phyloP scores from a whole-genome alignment of 2,113 vertebrate genomes.

The Tyrannus savana region DNA sequence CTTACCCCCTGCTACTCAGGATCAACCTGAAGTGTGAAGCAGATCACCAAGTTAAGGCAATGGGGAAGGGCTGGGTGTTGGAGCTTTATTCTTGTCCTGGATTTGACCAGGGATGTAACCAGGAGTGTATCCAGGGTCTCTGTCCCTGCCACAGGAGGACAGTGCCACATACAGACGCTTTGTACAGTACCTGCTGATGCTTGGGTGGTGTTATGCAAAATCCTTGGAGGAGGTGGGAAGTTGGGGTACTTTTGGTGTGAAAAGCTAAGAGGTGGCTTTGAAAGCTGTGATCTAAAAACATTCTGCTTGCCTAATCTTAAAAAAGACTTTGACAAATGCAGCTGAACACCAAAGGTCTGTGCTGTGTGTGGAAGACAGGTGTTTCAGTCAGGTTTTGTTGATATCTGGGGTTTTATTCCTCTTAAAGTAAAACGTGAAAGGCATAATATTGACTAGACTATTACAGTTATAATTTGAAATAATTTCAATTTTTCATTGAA shows the following conservation, averaged over 20 bases:
- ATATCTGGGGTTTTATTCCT: not conserved
- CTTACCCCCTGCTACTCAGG: not conserved
- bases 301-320: not conserved
- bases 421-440: not conserved
- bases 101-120: not conserved
- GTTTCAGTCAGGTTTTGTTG: not conserved
- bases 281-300: not conserved
- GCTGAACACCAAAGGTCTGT: not conserved
- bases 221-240: not conserved
- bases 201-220: not conserved
- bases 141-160: not conserved
- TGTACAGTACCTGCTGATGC: not conserved
- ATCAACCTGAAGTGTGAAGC: no score
- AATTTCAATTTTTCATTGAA: constrained; percentile 3
- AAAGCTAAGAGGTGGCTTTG: not conserved
- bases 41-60: fast-evolving
- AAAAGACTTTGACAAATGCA: not conserved
- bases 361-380: not conserved
- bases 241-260: not conserved
- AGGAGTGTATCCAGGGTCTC: not conserved
- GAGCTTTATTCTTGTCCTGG: not conserved
- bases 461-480: constrained; percentile 6
- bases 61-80: not conserved
- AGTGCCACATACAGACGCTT: fast-evolving
- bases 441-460: constrained; percentile 45